Evolutionary conservation across 2,113 vertebrate genomes (phyloP).

Genomic region (Panthera leo): DNA sequence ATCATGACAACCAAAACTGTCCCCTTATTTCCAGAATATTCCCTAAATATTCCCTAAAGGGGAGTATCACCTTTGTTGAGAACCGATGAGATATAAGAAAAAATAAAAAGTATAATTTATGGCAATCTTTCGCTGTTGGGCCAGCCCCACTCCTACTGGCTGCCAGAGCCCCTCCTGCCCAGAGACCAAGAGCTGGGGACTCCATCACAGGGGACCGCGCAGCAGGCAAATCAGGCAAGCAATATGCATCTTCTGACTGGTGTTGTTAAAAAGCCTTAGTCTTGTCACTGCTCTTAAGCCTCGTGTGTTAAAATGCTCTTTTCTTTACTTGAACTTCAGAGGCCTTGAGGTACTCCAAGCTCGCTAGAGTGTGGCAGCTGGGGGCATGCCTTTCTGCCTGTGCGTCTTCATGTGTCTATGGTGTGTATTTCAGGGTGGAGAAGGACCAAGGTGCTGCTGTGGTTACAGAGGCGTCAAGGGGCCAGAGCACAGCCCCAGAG

Average conservation of each 20-base stretch:
- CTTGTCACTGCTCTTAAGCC: background rate
- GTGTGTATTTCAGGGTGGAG: background rate
- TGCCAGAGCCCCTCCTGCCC: background rate
- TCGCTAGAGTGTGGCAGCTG: background rate
- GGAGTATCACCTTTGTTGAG: background rate
- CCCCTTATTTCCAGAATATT: slow-evolving; percentile 20
- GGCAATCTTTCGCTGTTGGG: background rate
- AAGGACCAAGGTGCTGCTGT: background rate
- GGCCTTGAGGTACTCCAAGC: background rate
- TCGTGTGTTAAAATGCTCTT: background rate
- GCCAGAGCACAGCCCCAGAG: background rate
- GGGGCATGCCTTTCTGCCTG: background rate
- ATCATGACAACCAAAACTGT: background rate
- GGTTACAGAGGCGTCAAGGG: background rate
- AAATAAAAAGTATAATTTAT: background rate
- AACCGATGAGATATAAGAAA: background rate
- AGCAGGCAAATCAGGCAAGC: background rate
- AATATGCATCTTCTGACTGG: background rate
- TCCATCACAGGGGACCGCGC: background rate
- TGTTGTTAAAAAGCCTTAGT: background rate
- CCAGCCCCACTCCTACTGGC: background rate
- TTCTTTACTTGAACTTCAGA: background rate
- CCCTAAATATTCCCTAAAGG: background rate
- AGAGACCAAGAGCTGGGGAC: background rate
- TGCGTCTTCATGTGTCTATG: background rate